Evolutionary conservation across 2,797 vertebrate genomes (phyloP).

Genomic region (Sandelia bainsii): DNA sequence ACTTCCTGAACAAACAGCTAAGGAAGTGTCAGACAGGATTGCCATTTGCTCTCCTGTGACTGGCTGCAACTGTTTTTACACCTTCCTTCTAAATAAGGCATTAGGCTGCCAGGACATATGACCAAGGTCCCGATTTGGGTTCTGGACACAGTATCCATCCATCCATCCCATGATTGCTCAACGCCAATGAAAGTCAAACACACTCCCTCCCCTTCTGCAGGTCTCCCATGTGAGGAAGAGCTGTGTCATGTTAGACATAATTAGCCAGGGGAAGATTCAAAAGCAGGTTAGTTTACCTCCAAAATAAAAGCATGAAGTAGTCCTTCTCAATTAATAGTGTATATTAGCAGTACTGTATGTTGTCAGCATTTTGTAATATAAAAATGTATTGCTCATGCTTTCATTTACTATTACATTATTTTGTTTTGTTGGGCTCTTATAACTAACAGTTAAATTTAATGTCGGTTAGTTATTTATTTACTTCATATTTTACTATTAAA

Average conservation of each 20-base stretch:
- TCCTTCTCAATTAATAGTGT: neutral
- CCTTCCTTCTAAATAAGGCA: slow-evolving; percentile 95
- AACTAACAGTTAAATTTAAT: too few species aligned
- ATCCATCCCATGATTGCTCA: slow-evolving; percentile 84
- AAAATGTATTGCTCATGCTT: neutral
- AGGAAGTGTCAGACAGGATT: slow-evolving; percentile 83
- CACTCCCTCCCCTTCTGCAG: slow-evolving; percentile 64
- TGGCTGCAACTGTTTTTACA: slow-evolving; percentile 87
- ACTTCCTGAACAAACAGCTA: slow-evolving; percentile 78
- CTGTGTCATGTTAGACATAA: slow-evolving; percentile 43
- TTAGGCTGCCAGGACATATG: slow-evolving; percentile 85
- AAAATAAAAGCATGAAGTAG: slow-evolving; percentile 62
- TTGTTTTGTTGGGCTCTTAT: too few species aligned
- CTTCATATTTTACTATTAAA: too few species aligned
- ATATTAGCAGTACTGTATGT: neutral
- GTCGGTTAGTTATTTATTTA: too few species aligned
- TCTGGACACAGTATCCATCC: slow-evolving; percentile 84
- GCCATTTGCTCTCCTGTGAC: slow-evolving; percentile 87
- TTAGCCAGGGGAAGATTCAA: slow-evolving; percentile 41
- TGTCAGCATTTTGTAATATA: neutral
- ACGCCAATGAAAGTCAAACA: slow-evolving; percentile 83
- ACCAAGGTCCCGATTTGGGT: slow-evolving; percentile 87
- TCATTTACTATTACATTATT: neutral
- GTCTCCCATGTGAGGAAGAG: slow-evolving; percentile 70
- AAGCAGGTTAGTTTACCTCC: slow-evolving; percentile 42